A percentile compares a stretch with the other conserved stretches of the same genome.
phyloP scores from a whole-genome alignment of 2,888 invertebrate species.

The Anagyrus pseudococci region DNA sequence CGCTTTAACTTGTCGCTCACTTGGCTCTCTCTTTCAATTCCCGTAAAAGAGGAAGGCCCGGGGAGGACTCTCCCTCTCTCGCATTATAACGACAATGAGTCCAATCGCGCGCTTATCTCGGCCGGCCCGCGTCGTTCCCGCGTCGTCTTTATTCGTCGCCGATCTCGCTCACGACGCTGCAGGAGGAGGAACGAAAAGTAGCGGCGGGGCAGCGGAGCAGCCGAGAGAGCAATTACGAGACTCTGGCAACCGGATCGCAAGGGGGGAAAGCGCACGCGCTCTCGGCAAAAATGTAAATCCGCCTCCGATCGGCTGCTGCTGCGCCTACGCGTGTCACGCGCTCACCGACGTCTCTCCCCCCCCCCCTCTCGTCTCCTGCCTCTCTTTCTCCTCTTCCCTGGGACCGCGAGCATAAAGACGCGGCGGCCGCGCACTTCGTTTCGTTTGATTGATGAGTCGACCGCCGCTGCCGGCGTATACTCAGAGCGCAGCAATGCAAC shows the following conservation, averaged over 20 bases:
- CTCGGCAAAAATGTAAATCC: slow-evolving; percentile 28
- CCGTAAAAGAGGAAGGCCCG: background rate
- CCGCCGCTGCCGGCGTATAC: slow-evolving; percentile 8
- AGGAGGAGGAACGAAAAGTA: too few relatives aligned
- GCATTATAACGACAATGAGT: slow-evolving; percentile 29
- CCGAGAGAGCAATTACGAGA: slow-evolving; percentile 26
- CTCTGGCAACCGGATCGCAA: slow-evolving; percentile 24
- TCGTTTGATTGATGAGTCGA: slow-evolving; percentile 37
- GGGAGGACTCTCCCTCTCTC: background rate
- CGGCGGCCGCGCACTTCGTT: background rate
- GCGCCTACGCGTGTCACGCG: background rate
- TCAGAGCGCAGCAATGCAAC: background rate
- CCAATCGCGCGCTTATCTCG: slow-evolving; percentile 29
- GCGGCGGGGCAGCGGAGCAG: too few relatives aligned
- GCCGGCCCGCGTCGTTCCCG: background rate
- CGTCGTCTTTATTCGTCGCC: slow-evolving; percentile 19
- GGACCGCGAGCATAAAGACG: too few relatives aligned
- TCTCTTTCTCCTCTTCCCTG: too few relatives aligned
- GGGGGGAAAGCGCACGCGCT: background rate
- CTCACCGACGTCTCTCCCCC: slow-evolving; percentile 16
- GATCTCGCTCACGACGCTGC: background rate
- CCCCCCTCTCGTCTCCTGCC: too few relatives aligned
- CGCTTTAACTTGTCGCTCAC: slow-evolving; percentile 33
- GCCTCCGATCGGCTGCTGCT: background rate
- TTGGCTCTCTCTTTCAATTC: slow-evolving; percentile 1